Evolutionary conservation across 2,797 vertebrate species (phyloP).

Genomic region (Moxostoma hubbsi): DNA sequence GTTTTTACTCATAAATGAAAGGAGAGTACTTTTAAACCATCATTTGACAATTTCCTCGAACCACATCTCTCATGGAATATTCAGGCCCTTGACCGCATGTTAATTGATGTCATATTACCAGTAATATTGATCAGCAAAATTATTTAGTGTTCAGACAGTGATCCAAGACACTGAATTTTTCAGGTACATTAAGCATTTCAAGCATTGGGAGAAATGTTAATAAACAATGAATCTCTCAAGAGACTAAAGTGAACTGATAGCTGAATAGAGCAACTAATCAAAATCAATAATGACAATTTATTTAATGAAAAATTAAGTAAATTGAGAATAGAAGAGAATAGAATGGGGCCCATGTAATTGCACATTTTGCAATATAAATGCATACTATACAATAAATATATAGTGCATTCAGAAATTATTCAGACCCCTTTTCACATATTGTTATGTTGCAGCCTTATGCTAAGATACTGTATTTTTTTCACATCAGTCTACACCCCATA

Average conservation of each 20-base stretch:
- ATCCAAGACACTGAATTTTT: constrained; percentile 52
- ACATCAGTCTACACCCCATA: too few relatives aligned
- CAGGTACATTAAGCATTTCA: constrained; percentile 64
- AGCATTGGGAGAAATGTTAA: constrained; percentile 27
- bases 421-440: too few relatives aligned
- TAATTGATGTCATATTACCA: constrained; percentile 53
- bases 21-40: constrained; percentile 58
- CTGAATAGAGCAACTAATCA: background rate
- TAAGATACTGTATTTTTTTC: too few relatives aligned
- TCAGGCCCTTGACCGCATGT: constrained; percentile 49
- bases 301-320: too few relatives aligned
- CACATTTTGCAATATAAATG: too few relatives aligned
- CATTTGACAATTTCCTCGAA: constrained; percentile 33
- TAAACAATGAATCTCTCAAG: constrained; percentile 46
- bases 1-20: constrained; percentile 49
- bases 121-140: constrained; percentile 56
- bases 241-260: too few relatives aligned
- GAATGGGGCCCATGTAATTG: too few relatives aligned
- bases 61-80: constrained; percentile 62
- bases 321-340: too few relatives aligned
- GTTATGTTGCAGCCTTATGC: too few relatives aligned
- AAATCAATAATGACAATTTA: background rate
- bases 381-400: too few relatives aligned
- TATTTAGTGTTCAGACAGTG: constrained; percentile 56
- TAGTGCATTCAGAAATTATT: too few relatives aligned